These are phyloP conservation scores for Antedon mediterranea DNA, from an alignment of 53 echinoderm and acorn worm genomes.

Conservation along the genomic window DNA sequence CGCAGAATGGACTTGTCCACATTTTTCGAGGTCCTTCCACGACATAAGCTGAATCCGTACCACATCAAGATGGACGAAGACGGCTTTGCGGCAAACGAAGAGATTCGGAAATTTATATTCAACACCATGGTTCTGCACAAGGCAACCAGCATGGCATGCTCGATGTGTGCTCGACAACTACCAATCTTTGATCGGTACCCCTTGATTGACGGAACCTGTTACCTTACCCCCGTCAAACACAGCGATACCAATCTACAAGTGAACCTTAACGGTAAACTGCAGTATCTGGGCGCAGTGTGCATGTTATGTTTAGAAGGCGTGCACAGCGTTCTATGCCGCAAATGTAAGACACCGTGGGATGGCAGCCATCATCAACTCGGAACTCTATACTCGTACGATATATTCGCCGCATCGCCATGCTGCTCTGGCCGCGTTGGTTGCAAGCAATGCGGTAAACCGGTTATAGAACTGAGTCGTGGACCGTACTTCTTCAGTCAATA, in stretches of 20 bases:
- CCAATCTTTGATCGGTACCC: slow-evolving; percentile 97
- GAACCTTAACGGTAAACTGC: slow-evolving; percentile 40
- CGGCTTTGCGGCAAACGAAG: slow-evolving; percentile 65
- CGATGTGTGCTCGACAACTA: slow-evolving; percentile 57
- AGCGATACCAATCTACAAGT: slow-evolving; percentile 70
- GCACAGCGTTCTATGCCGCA: slow-evolving; percentile 82
- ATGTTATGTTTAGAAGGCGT: slow-evolving; percentile 95
- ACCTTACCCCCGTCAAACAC: slow-evolving; percentile 79
- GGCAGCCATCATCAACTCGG: slow-evolving; percentile 99
- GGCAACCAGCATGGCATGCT: slow-evolving; percentile 59
- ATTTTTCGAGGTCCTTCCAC: slow-evolving; percentile 80
- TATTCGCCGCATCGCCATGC: slow-evolving; percentile 96
- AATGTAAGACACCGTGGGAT: slow-evolving; percentile 97
- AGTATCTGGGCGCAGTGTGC: slow-evolving; percentile 92
- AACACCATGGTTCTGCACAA: slow-evolving; percentile 61
- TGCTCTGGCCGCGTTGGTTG: slow-evolving; percentile 86
- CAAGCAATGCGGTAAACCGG: slow-evolving; percentile 91
- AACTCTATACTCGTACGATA: slow-evolving; percentile 93
- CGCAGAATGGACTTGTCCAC: slow-evolving; percentile 82
- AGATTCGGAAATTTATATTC: slow-evolving; percentile 84
- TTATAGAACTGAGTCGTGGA: slow-evolving; percentile 78
- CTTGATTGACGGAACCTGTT: slow-evolving; percentile 90
- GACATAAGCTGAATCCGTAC: slow-evolving; percentile 88
- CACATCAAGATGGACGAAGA: slow-evolving; percentile 98
- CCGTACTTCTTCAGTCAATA: slow-evolving; percentile 97